phyloP scores from a whole-genome alignment of 2,797 vertebrate genomes.

The Syndactyla subalaris region DNA sequence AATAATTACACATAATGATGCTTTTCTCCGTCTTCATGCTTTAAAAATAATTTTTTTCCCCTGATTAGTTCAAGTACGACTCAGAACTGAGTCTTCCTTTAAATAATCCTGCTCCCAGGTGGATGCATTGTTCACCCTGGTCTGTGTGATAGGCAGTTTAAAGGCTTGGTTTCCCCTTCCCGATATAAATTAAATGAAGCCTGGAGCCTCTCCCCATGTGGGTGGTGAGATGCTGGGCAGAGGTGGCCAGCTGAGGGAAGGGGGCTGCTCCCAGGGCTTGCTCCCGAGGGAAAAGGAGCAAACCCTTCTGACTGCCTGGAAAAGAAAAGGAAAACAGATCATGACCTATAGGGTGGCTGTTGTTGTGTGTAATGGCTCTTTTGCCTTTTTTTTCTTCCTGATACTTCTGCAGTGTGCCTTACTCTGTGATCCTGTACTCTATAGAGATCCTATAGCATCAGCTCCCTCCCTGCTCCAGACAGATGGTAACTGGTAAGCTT shows the following conservation, averaged over 20 bases:
- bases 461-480: not conserved
- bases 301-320: not conserved
- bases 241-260: rapidly evolving
- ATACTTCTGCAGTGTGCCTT: not conserved
- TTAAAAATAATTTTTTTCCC: constrained; percentile 18
- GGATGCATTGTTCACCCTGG: not conserved
- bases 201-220: rapidly evolving
- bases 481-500: constrained; percentile 18
- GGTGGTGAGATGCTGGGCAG: not conserved
- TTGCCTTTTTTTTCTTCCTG: not conserved
- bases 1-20: not conserved
- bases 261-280: not conserved
- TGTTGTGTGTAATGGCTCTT: not conserved
- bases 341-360: rapidly evolving
- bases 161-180: not conserved
- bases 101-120: not conserved
- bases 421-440: not conserved
- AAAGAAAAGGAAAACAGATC: not conserved
- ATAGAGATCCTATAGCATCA: not conserved
- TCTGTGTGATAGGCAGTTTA: not conserved
- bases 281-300: rapidly evolving
- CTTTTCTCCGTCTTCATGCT: not conserved
- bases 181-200: not conserved
- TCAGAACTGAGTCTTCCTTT: not conserved
- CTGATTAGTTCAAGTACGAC: not conserved